phyloP scores from a whole-genome alignment of 2,888 invertebrate genomes.

The Tipula vernalis region DNA sequence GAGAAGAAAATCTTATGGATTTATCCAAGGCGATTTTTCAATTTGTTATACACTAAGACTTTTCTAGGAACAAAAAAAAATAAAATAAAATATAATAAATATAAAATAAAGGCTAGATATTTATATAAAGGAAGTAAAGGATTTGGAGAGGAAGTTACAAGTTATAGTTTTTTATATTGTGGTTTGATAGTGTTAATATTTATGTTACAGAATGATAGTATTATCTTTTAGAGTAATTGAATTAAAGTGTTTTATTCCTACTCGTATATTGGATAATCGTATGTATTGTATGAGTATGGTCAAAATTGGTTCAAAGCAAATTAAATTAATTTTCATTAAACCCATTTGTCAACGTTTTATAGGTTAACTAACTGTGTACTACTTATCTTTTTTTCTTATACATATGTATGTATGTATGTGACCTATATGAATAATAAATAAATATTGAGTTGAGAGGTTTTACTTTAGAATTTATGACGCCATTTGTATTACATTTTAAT shows the following conservation, averaged over 20 bases:
- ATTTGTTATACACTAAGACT: neutral
- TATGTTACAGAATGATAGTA: neutral
- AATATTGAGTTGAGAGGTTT: neutral
- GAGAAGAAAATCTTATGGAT: neutral
- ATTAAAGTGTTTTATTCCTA: neutral
- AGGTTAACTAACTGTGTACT: neutral
- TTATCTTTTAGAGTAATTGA: conserved; percentile 4
- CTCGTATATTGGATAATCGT: neutral
- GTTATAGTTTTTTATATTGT: neutral
- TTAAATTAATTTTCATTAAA: neutral
- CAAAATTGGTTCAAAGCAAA: neutral
- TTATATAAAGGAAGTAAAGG: neutral
- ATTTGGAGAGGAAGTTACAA: neutral
- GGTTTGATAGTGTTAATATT: conserved; percentile 4
- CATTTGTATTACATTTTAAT: neutral
- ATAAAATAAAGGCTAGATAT: neutral
- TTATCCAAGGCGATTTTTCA: conserved; percentile 4
- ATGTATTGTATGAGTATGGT: neutral
- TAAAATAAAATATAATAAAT: neutral
- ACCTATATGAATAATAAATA: neutral
- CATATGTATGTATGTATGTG: neutral
- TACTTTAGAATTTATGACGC: neutral
- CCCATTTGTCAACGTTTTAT: neutral
- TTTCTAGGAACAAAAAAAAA: neutral
- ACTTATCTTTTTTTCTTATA: neutral